Conservation (phyloP, 2,888 invertebrate species). For the Cacoxenus indagator region DNA sequence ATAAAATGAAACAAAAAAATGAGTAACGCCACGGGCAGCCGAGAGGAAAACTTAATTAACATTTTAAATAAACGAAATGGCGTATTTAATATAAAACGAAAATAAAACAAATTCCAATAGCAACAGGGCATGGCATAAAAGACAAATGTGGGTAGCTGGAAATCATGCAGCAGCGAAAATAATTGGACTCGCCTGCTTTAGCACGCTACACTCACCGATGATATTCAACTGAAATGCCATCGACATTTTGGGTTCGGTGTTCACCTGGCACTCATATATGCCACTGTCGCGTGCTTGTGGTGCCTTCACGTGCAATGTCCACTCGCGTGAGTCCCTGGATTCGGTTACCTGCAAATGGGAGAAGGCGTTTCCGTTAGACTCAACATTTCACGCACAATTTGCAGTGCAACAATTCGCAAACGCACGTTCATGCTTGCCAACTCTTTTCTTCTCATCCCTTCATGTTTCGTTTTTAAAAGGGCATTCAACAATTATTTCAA, state of each 20-base stretch:
- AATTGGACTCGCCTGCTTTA: neutral
- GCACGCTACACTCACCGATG: slow-evolving; percentile 78
- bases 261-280: slow-evolving; percentile 75
- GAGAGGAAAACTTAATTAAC: neutral
- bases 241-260: slow-evolving; percentile 90
- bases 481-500: slow-evolving; percentile 35
- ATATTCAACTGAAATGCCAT: slow-evolving; percentile 87
- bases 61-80: slow-evolving; percentile 4
- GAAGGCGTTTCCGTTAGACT: neutral
- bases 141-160: no score
- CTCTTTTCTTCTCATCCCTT: slow-evolving; percentile 21
- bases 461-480: slow-evolving; percentile 31
- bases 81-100: slow-evolving; percentile 12
- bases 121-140: neutral
- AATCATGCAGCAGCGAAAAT: neutral
- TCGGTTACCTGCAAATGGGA: slow-evolving; percentile 62
- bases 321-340: slow-evolving; percentile 85
- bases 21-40: neutral
- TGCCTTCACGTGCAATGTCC: slow-evolving; percentile 90
- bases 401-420: neutral
- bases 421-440: slow-evolving; percentile 11
- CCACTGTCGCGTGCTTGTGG: slow-evolving; percentile 88
- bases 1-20: no score
- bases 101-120: neutral
- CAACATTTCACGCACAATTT: neutral